phyloP scores from a whole-genome alignment of 2,113 vertebrate species.

The Thunnus thynnus region DNA sequence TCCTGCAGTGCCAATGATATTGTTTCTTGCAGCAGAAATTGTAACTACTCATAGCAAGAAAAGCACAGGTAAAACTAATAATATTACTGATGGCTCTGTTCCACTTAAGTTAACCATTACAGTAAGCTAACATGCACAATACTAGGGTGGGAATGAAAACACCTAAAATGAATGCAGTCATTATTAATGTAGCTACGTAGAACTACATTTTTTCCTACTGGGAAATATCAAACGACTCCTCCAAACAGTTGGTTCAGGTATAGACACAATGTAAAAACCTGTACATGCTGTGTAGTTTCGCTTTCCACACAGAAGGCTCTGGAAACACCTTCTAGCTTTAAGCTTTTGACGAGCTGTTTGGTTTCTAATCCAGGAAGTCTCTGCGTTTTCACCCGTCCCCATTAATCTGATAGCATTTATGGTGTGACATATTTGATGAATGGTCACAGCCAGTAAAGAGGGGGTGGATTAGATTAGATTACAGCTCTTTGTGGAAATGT shows the following conservation, averaged over 20 bases:
- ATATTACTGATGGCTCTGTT: neutral
- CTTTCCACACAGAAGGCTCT: constrained; percentile 26
- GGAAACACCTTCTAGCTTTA: constrained; percentile 4
- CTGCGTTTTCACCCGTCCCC: neutral
- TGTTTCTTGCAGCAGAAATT: no score
- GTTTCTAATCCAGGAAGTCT: constrained; percentile 50
- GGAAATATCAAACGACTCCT: no score
- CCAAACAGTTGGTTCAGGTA: no score
- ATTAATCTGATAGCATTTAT: constrained; percentile 62
- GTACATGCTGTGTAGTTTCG: neutral
- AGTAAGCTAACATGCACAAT: no score
- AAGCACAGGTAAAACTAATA: neutral
- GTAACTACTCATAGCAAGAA: neutral
- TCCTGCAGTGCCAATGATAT: no score
- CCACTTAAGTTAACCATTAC: neutral
- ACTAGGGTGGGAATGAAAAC: no score
- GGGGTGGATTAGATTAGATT: constrained; percentile 68
- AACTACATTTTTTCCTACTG: no score
- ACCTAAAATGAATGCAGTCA: no score
- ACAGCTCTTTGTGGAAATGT: constrained; percentile 56
- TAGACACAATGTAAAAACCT: no score
- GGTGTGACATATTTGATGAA: constrained; percentile 63
- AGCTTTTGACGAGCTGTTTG: constrained; percentile 13
- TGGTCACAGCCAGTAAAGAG: constrained; percentile 35
- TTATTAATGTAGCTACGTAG: no score